Conservation (phyloP, 2,113 vertebrate genomes). For the Phoenicopterus ruber region DNA sequence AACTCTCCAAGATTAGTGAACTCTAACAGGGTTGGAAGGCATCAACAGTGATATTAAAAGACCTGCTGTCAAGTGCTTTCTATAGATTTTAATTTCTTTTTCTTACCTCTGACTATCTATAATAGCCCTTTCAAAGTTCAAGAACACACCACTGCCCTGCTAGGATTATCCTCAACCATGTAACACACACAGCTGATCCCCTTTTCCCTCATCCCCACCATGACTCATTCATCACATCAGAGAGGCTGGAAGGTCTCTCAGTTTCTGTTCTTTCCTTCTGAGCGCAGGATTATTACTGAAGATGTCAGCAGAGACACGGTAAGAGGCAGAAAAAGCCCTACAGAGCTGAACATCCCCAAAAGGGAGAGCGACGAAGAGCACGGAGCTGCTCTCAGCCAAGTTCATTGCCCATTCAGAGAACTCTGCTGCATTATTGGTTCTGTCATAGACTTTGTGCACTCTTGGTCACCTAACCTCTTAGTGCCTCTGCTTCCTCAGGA, state of each 20-base stretch:
- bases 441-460: background rate
- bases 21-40: background rate
- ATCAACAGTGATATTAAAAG: background rate
- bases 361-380: background rate
- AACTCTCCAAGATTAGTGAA: background rate
- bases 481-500: background rate
- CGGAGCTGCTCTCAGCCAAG: background rate
- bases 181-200: background rate
- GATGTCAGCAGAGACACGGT: background rate
- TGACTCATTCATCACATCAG: background rate
- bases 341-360: background rate
- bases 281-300: background rate
- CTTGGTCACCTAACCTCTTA: background rate
- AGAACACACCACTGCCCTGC: background rate
- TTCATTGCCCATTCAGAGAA: background rate
- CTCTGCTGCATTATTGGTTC: background rate
- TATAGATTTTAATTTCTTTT: conserved; percentile 32
- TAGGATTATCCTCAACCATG: background rate
- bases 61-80: background rate
- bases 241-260: background rate
- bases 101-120: background rate
- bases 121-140: background rate
- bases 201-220: background rate
- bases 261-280: background rate
- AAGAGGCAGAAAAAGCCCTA: background rate